Percentiles rank a stretch among this genome's conserved stretches.
Evolutionary conservation across 2,888 invertebrate genomes (phyloP).

Genomic region (Pseudoips prasinana): DNA sequence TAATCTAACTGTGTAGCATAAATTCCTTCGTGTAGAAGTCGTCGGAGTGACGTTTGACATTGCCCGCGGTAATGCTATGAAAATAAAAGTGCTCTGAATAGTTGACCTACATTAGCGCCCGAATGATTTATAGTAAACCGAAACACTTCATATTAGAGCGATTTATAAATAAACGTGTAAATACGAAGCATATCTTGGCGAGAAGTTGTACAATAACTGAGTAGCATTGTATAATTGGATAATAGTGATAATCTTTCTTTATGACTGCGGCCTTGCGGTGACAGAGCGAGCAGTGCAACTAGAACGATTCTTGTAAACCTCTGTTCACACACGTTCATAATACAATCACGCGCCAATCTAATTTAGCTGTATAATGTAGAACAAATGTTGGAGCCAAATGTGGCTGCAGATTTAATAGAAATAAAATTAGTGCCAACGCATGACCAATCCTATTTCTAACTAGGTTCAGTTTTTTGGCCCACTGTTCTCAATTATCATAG

Average conservation of each 20-base stretch:
- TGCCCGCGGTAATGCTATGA: slow-evolving; percentile 16
- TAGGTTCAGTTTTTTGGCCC: slow-evolving; percentile 66
- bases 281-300: slow-evolving; percentile 41
- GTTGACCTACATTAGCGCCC: slow-evolving; percentile 28
- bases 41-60: slow-evolving; percentile 17
- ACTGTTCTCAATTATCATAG: slow-evolving; percentile 66
- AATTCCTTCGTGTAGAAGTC: slow-evolving; percentile 15
- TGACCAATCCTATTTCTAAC: slow-evolving; percentile 40
- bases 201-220: slow-evolving; percentile 57
- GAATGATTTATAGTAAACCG: slow-evolving; percentile 24
- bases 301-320: slow-evolving; percentile 22
- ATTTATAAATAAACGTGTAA: slow-evolving; percentile 40
- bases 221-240: slow-evolving; percentile 70
- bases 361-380: slow-evolving; percentile 23
- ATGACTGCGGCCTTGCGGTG: slow-evolving; percentile 55
- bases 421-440: slow-evolving; percentile 37
- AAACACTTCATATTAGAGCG: slow-evolving; percentile 31
- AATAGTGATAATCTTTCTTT: slow-evolving; percentile 63
- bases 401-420: slow-evolving; percentile 29
- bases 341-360: slow-evolving; percentile 10
- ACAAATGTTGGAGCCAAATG: slow-evolving; percentile 39
- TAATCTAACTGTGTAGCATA: slow-evolving; percentile 1
- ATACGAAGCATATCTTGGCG: slow-evolving; percentile 37
- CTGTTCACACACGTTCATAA: slow-evolving; percentile 3
- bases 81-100: slow-evolving; percentile 26